These are phyloP conservation scores for Conus ventricosus DNA, from an alignment of 1,140 invertebrate genomes.

Conservation along the genomic window DNA sequence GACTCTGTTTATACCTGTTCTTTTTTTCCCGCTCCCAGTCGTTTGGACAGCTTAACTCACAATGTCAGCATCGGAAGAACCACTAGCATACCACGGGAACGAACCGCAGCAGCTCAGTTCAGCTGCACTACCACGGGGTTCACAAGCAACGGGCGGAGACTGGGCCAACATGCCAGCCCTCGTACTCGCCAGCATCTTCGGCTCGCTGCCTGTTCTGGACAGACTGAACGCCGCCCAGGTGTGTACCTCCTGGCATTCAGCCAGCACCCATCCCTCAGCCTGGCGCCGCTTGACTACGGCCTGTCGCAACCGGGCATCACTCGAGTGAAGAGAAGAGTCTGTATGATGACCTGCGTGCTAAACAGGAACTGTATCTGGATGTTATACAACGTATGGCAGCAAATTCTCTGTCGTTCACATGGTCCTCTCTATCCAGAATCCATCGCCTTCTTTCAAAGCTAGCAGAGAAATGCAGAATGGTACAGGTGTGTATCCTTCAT, in stretches of 20 bases:
- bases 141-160: neutral
- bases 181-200: neutral
- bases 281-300: neutral
- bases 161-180: neutral
- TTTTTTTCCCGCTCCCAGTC: neutral
- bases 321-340: too few species aligned
- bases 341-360: too few species aligned
- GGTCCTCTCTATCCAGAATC: neutral
- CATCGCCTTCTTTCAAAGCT: neutral
- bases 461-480: neutral
- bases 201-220: neutral
- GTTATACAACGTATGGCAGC: neutral
- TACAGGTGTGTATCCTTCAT: neutral
- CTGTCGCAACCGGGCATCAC: neutral
- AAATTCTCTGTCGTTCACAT: neutral
- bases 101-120: neutral
- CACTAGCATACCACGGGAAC: too few species aligned
- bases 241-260: neutral
- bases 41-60: neutral
- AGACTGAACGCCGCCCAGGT: neutral
- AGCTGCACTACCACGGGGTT: neutral
- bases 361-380: neutral
- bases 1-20: too few species aligned
- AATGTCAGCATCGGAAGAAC: neutral
- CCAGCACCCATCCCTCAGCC: neutral